Base-by-base conservation (phyloP, 23 tunicate genomes). In the Pegea sp. region DNA sequence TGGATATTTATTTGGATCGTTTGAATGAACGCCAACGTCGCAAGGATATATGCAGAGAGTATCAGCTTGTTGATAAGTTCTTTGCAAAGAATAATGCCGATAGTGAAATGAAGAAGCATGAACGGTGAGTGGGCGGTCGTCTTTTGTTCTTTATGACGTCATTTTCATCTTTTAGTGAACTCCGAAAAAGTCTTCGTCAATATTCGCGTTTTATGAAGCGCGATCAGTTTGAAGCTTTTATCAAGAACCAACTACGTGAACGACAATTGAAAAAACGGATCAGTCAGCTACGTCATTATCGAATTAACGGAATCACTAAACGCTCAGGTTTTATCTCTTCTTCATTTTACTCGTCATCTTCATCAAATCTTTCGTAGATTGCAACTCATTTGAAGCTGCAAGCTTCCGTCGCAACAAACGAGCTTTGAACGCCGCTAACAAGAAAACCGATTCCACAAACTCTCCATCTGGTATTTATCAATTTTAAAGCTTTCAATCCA, bases 181-280 rank as follows among this genome's bases (percentile, higher is more conserved):
- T 31, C 18, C 51, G 48, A 7, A 26, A 54, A 29, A 67, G 65
- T 27, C 30, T 84, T 16, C 56, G 66, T 16, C 57, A 28, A 23
- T 73, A 71, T 61, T 63, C 68, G 11, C 95, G 74, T 67, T 84
- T 61, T 33, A 74, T 84, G 95, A 67, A 77, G 46, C 33, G 42
- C 23, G 75, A 74, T 24, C 95, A 84, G 51, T 59, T 71, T 30
- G 32, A 60, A 18, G 53, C 63, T 38, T 42, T 84, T 28, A 44
- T 64, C 13, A 32, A 66, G 49, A 77, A 65, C 57, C 18, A 63
- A 13, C 11, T 50, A 28, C 67, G 62, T 30, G 95, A 73, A 49
- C 52, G 64, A 58, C 33, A 48, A 3, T 43, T 84, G 63, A 68
- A 68, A 30, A 50, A 50, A 30, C 68, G 51, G 68, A 68, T 84